Evolutionary conservation across 2,888 invertebrate species (phyloP).

Genomic region (Petrophora chlorosata): DNA sequence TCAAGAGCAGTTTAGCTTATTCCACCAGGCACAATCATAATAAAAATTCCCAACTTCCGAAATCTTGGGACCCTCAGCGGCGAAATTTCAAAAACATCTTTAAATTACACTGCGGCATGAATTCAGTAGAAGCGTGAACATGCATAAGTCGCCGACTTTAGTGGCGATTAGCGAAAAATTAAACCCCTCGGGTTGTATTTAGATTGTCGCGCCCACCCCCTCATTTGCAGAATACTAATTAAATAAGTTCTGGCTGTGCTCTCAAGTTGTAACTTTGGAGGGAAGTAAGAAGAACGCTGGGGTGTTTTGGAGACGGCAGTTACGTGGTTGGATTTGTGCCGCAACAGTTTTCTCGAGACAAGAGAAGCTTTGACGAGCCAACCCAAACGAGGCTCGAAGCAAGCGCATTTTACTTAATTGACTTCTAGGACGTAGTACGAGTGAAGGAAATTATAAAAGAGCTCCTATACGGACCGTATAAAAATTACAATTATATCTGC

Average conservation of each 20-base stretch:
- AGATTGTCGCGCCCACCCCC: conserved; percentile 39
- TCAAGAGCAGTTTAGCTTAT: too few species aligned
- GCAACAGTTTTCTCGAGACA: too few species aligned
- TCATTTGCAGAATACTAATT: conserved; percentile 45
- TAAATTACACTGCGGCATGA: conserved; percentile 23
- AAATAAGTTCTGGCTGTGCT: conserved; percentile 41
- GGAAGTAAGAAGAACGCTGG: conserved; percentile 4
- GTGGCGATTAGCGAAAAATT: conserved; percentile 42
- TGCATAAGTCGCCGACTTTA: conserved; percentile 39
- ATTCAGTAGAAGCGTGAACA: conserved; percentile 33
- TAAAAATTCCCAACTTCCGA: conserved; percentile 16
- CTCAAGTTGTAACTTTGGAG: conserved; percentile 34
- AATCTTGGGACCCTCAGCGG: conserved; percentile 11
- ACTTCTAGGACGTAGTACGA: too few species aligned
- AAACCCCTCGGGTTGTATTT: conserved; percentile 39
- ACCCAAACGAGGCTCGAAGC: too few species aligned
- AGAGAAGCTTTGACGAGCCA: too few species aligned
- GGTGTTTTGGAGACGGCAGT: conserved; percentile 15
- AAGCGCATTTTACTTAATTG: too few species aligned
- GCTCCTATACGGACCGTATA: too few species aligned
- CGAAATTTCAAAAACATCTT: conserved; percentile 25
- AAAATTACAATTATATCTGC: too few species aligned
- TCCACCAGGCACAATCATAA: conserved; percentile 16
- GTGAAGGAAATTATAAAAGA: too few species aligned
- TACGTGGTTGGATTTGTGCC: too few species aligned